A percentile compares a stretch with the other conserved stretches of the same genome.
Evolutionary conservation across 2,797 vertebrate species (phyloP).

Genomic region (Fistularia tabacaria): DNA sequence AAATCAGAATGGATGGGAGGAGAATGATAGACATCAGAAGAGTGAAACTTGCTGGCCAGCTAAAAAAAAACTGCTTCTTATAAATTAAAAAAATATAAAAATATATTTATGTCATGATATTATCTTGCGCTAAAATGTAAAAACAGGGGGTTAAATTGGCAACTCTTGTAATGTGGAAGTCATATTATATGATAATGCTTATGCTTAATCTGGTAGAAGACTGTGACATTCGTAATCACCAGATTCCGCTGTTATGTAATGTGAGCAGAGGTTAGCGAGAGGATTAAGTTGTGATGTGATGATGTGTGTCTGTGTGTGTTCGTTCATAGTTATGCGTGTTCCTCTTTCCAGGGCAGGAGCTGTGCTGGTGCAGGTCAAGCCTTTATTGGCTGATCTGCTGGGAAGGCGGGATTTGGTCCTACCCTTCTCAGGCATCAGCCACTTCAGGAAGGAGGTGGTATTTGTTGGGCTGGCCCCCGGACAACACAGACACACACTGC

Average conservation of each 20-base stretch:
- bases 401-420: slow-evolving; percentile 79
- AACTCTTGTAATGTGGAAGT: neutral
- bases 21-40: too few species aligned
- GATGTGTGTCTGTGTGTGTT: slow-evolving; percentile 14
- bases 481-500: slow-evolving; percentile 73
- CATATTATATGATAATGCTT: slow-evolving; percentile 17
- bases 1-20: too few species aligned
- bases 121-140: too few species aligned
- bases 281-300: slow-evolving; percentile 52
- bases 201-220: slow-evolving; percentile 52
- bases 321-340: slow-evolving; percentile 24
- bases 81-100: neutral
- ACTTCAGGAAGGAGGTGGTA: slow-evolving; percentile 89
- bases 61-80: too few species aligned
- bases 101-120: neutral
- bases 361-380: slow-evolving; percentile 78
- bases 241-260: slow-evolving; percentile 58
- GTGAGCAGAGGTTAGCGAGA: slow-evolving; percentile 31
- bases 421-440: slow-evolving; percentile 84
- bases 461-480: slow-evolving; percentile 83
- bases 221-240: slow-evolving; percentile 50
- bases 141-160: too few species aligned
- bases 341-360: slow-evolving; percentile 74
- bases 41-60: too few species aligned
- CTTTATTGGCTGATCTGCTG: slow-evolving; percentile 78